These are phyloP conservation scores for Sanderia malayensis DNA, from an alignment of 30 jellyfish, hydroid and myxozoan species.

Conservation along the genomic window DNA sequence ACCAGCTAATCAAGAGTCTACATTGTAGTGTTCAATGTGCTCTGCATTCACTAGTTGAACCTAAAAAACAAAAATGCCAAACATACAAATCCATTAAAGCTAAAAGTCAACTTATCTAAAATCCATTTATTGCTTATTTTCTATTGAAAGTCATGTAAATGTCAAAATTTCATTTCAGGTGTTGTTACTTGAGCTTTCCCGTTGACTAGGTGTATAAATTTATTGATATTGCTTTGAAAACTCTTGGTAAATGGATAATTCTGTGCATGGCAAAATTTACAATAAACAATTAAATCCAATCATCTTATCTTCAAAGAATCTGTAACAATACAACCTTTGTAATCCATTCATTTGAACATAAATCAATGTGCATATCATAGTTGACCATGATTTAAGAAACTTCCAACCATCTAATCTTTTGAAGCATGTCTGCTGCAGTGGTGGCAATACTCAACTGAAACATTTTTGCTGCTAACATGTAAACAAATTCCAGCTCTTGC, in stretches of 20 bases:
- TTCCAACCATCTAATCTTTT: not conserved
- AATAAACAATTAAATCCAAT: no score
- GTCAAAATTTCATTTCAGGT: no score
- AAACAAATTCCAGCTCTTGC: conserved; percentile 68
- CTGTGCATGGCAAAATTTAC: no score
- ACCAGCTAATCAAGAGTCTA: conserved; percentile 42
- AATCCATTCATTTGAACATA: no score
- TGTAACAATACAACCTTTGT: conserved; percentile 46
- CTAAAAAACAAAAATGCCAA: not conserved
- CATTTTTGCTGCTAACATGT: conserved; percentile 69
- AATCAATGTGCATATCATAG: no score
- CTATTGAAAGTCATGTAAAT: no score
- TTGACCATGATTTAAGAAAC: no score
- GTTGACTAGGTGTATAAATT: no score
- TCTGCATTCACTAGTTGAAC: not conserved
- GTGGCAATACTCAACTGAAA: conserved; percentile 67
- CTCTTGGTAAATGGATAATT: no score
- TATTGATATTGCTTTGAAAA: no score
- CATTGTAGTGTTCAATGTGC: not conserved
- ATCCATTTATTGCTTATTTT: not conserved
- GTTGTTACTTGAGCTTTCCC: no score
- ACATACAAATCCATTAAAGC: not conserved
- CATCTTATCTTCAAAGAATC: not conserved
- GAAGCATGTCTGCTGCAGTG: conserved; percentile 59
- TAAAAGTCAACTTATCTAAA: not conserved